Evolutionary conservation across 2,113 vertebrate genomes (phyloP).

Genomic region (Chamaea fasciata): DNA sequence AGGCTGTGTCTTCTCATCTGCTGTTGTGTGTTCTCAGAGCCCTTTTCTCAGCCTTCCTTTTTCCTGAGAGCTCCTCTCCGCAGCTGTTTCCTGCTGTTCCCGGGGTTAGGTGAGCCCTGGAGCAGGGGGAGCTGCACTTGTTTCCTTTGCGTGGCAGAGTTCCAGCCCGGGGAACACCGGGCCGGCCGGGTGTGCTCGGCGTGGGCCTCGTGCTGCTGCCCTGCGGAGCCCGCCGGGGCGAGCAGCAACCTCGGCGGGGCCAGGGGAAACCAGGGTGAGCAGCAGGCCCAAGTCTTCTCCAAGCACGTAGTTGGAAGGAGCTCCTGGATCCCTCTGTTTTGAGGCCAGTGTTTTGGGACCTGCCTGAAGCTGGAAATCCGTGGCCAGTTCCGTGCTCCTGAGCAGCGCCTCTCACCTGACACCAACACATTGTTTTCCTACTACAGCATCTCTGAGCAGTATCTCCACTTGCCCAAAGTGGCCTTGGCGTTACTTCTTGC

Average conservation of each 20-base stretch:
- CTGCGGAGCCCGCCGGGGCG: rapidly evolving
- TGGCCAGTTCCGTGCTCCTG: background rate
- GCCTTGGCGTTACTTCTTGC: background rate
- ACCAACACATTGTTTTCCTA: rapidly evolving
- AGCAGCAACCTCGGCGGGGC: rapidly evolving
- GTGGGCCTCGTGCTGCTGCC: rapidly evolving
- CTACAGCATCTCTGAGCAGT: background rate
- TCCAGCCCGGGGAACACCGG: background rate
- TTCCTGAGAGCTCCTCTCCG: background rate
- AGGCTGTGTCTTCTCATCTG: background rate
- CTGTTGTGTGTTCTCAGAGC: background rate
- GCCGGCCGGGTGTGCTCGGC: rapidly evolving
- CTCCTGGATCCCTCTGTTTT: background rate
- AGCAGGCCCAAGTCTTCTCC: background rate
- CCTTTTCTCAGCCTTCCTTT: slow-evolving; percentile 2
- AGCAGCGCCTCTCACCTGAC: background rate
- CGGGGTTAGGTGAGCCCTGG: background rate
- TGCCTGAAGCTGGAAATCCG: background rate
- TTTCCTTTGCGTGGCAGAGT: background rate
- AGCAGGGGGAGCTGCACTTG: background rate
- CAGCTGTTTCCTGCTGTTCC: slow-evolving; percentile 32
- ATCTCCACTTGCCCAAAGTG: background rate
- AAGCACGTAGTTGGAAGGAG: background rate
- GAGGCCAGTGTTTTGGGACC: background rate
- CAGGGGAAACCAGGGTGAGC: background rate